Evolutionary conservation across 2,797 vertebrate species (phyloP), one percentile per base, ranked within the genome.

Genomic region (Crax fasciolata): DNA sequence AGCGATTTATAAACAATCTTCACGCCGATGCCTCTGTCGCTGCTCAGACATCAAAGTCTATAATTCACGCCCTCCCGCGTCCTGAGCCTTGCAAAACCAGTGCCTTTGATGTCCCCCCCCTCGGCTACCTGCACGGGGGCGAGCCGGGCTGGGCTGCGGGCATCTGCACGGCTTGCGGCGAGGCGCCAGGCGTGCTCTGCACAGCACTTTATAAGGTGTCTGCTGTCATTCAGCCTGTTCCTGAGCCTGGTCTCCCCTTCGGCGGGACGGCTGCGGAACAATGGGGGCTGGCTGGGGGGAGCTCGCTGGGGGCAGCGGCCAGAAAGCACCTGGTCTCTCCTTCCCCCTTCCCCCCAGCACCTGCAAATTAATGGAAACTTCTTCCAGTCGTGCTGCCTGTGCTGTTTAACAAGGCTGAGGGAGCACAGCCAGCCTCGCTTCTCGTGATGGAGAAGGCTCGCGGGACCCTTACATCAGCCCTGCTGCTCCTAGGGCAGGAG

Each of bases 61-160:
- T 96, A 96, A 96, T 97, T 97, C 96, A 95, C 97, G 97, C 97
- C 96, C 96, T 93, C 97, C 97, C 54, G 95, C 84, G 83, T 84
- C 94, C 96, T 89, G 92, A 88, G 94, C 94, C 96, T 96, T 94
- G 89, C 96, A 97, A 97, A 97, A 95, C 94, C 71, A 4, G 80
- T 74, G 97, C 96, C 98, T 94, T 95, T 97, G 95, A 97, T 92
- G 94, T 97, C 38, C 74, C 86, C 96, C 97, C 95, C 81, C 93
- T 95, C 84, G 4, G 9, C 93, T 97, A 96, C 94, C 97, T 97
- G 94, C n/a, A 10, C 9, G 35, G 89, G 14, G 90, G 88, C 1
- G 41, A 97, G 97, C 97, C 77, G 65, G 98, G 97, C 97, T 97
- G 98, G 97, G 92, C 94, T 93, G 92, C 1, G 62, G 92, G 87